These are phyloP conservation scores for Cyclura pinguis DNA, from an alignment of 2,797 vertebrate genomes.

Conservation along the genomic window DNA sequence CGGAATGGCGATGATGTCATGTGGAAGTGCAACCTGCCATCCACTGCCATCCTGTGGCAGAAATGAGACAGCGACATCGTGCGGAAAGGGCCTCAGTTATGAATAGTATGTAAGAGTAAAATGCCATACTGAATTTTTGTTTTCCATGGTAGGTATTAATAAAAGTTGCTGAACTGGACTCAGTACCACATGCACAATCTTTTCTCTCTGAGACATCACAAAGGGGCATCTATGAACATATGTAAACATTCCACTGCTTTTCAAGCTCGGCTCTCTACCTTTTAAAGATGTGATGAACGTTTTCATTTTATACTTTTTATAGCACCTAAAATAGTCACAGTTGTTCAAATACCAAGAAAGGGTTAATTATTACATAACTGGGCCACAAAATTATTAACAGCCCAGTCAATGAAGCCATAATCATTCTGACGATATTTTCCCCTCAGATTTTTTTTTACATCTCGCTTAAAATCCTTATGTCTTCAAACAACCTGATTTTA, in stretches of 20 bases:
- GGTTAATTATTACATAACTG: slow-evolving; percentile 14
- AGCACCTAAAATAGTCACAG: slow-evolving; percentile 7
- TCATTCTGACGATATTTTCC: neutral
- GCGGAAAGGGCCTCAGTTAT: neutral
- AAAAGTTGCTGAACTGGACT: neutral
- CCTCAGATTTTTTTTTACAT: neutral
- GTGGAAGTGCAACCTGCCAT: too few species aligned
- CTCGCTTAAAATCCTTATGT: neutral
- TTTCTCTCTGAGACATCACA: neutral
- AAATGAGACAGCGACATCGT: too few species aligned
- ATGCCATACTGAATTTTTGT: slow-evolving; percentile 11
- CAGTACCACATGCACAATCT: neutral
- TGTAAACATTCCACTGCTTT: neutral
- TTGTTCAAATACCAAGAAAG: neutral
- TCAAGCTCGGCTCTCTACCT: neutral
- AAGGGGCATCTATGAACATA: neutral
- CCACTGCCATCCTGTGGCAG: too few species aligned
- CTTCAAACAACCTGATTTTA: neutral
- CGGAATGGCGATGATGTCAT: too few species aligned
- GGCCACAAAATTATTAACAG: neutral
- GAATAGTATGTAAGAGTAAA: neutral
- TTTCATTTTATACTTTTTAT: neutral
- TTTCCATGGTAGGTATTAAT: neutral
- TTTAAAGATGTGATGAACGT: neutral
- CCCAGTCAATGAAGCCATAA: neutral